Conservation (phyloP, 2,797 vertebrate genomes). For the Hypotaenidia okinawae region DNA sequence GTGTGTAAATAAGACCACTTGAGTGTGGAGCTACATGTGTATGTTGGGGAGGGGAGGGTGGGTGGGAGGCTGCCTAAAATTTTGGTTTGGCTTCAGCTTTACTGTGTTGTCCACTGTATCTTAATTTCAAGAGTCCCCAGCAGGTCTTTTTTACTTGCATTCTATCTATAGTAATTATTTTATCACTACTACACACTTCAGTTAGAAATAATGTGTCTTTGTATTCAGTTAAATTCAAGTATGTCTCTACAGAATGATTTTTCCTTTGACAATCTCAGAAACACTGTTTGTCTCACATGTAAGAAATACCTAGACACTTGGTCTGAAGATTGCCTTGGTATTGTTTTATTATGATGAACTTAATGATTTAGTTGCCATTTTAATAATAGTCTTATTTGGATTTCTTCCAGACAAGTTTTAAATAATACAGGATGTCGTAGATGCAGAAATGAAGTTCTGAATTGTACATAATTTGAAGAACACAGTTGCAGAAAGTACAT, state of each 20-base stretch:
- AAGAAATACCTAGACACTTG: not conserved
- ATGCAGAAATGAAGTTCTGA: slow-evolving; percentile 1
- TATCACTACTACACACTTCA: not conserved
- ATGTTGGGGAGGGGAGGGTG: not conserved
- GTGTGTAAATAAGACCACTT: not conserved
- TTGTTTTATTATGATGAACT: not conserved
- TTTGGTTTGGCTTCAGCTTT: slow-evolving; percentile 2
- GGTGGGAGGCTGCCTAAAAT: not conserved
- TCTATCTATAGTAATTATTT: not conserved
- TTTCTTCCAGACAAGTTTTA: slow-evolving; percentile 26
- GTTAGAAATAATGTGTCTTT: not conserved
- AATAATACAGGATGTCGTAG: slow-evolving; percentile 37
- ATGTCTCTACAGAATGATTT: not conserved
- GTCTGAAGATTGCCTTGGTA: not conserved
- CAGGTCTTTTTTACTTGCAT: not conserved
- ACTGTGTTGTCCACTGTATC: not conserved
- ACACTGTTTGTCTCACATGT: accelerated
- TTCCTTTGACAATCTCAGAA: not conserved
- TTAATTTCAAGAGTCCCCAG: not conserved
- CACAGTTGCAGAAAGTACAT: not conserved
- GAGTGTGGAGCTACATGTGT: not conserved
- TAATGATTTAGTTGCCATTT: not conserved
- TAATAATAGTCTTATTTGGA: not conserved
- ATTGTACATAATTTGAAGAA: not conserved
- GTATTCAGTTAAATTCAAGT: not conserved